Percentiles rank a stretch among this genome's conserved stretches.
Conservation (phyloP, 2,113 vertebrate genomes). For the Sarotherodon lohbergeri region DNA sequence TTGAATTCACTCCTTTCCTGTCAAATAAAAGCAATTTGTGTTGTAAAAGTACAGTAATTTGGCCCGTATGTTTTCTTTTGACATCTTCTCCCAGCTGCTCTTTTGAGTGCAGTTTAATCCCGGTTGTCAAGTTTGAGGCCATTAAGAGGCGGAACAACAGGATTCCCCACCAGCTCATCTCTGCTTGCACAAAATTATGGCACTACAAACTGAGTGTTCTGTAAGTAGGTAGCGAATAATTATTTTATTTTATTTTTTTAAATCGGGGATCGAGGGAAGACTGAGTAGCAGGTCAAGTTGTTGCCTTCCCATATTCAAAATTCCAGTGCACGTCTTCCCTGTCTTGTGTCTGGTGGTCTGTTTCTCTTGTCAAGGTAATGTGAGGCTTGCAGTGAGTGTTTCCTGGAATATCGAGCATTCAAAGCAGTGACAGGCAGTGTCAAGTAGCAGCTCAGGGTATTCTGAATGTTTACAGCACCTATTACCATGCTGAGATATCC, state of each 20-base stretch:
- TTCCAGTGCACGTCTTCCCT: background rate
- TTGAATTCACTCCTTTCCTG: background rate
- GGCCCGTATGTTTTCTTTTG: background rate
- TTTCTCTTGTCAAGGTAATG: constrained; percentile 43
- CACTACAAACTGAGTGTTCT: background rate
- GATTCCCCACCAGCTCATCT: constrained; percentile 26
- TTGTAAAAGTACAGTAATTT: background rate
- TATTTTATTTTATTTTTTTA: fast-evolving
- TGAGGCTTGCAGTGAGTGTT: constrained; percentile 26
- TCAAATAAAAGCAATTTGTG: constrained; percentile 1
- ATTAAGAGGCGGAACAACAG: constrained; percentile 29
- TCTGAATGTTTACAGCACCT: background rate
- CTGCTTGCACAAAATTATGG: background rate
- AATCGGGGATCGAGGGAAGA: constrained; percentile 13
- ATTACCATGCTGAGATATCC: background rate
- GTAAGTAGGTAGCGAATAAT: constrained; percentile 19
- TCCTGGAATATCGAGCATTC: constrained; percentile 47
- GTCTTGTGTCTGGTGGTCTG: constrained; percentile 16
- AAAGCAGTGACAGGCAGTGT: constrained; percentile 11
- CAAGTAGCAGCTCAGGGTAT: background rate
- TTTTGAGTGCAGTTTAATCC: constrained; percentile 27
- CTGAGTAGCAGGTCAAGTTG: constrained; percentile 28
- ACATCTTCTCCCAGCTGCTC: constrained; percentile 12
- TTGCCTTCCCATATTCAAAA: constrained; percentile 33
- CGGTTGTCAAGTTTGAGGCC: constrained; percentile 28